Evolutionary conservation across 2,797 vertebrate genomes (phyloP).

Genomic region (Carduelis carduelis): DNA sequence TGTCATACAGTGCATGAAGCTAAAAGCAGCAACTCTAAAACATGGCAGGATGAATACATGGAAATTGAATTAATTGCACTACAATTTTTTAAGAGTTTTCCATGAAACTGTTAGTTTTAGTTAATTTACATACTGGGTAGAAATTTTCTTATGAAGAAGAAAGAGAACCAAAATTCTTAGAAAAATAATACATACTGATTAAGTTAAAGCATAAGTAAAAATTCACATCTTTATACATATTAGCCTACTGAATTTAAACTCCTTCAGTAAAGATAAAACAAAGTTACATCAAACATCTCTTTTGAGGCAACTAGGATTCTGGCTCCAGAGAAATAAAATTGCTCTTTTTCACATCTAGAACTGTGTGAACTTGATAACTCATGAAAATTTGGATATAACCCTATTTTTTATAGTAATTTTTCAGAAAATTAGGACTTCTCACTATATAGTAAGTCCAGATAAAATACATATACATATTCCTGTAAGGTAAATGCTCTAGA

Average conservation of each 20-base stretch:
- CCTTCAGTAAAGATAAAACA: neutral
- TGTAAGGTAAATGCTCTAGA: neutral
- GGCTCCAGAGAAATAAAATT: neutral
- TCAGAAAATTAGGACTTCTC: neutral
- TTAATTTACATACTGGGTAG: neutral
- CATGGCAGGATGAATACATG: neutral
- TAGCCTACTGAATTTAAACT: neutral
- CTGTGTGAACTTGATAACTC: neutral
- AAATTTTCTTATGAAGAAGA: neutral
- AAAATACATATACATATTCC: neutral
- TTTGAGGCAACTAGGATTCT: neutral
- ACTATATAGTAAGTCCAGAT: neutral
- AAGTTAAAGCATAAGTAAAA: neutral
- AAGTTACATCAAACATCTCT: neutral
- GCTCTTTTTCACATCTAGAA: neutral
- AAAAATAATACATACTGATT: neutral
- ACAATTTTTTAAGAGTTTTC: neutral
- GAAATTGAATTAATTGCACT: neutral
- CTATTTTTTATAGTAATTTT: neutral
- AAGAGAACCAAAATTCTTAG: neutral
- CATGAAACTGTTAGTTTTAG: neutral
- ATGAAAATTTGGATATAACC: neutral
- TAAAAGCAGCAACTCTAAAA: neutral
- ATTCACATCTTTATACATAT: neutral
- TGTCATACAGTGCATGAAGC: neutral